Evolutionary conservation across 2,888 invertebrate genomes (phyloP).

Genomic region (Hirtodrosophila trivittata): DNA sequence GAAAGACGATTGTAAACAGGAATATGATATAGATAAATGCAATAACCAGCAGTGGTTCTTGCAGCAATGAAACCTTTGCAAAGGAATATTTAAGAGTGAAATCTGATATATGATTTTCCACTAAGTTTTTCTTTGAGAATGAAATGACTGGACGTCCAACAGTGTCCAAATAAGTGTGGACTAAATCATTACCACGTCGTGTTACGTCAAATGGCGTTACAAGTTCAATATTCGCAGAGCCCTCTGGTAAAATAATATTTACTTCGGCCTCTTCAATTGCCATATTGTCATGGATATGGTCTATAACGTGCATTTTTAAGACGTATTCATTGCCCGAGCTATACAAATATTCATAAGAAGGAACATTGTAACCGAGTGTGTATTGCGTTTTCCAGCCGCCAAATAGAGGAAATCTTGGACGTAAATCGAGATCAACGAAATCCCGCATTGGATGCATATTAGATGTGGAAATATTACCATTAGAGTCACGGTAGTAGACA

Average conservation of each 20-base stretch:
- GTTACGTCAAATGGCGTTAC: conserved; percentile 92
- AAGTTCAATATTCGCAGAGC: conserved; percentile 91
- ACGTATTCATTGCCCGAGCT: conserved; percentile 91
- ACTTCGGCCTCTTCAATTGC: conserved; percentile 94
- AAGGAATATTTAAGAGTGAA: conserved; percentile 95
- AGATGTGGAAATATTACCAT: conserved; percentile 99
- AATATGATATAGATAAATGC: conserved; percentile 95
- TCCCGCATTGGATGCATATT: conserved; percentile 94
- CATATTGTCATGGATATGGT: conserved; percentile 99
- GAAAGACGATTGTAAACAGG: conserved; percentile 95
- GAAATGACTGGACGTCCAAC: conserved; percentile 95
- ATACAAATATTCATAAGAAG: conserved; percentile 97
- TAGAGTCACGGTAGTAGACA: conserved; percentile 97
- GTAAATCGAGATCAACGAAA: conserved; percentile 96
- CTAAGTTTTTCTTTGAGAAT: conserved; percentile 92
- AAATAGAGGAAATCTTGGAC: conserved; percentile 98
- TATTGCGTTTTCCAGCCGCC: conserved; percentile 99
- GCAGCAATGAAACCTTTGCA: conserved; percentile 92
- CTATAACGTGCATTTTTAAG: conserved; percentile 96
- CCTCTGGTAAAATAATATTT: conserved; percentile 97
- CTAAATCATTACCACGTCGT: conserved; percentile 89
- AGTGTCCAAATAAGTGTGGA: conserved; percentile 97
- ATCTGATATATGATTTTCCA: conserved; percentile 98
- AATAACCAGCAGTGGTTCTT: conserved; percentile 96
- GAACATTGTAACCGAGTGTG: conserved; percentile 97